These are phyloP conservation scores for Octodonta nipae DNA, from an alignment of 2,888 invertebrate species.

Conservation along the genomic window DNA sequence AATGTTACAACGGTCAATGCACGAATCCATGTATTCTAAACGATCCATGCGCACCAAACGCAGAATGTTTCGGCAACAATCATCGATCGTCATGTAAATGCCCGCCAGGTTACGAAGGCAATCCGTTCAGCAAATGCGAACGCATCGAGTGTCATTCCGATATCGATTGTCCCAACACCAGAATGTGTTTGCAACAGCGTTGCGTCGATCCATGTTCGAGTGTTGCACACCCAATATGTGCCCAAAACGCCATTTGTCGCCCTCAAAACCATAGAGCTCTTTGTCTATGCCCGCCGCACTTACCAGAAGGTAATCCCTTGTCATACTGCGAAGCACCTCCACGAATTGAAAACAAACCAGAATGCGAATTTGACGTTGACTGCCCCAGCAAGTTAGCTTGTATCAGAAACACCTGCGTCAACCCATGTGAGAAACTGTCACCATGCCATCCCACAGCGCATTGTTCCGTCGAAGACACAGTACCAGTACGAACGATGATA, in stretches of 20 bases:
- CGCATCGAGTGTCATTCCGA: slow-evolving; percentile 66
- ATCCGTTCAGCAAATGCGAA: slow-evolving; percentile 66
- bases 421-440: slow-evolving; percentile 62
- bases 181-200: slow-evolving; percentile 56
- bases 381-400: slow-evolving; percentile 73
- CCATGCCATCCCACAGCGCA: slow-evolving; percentile 64
- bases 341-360: slow-evolving; percentile 41
- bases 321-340: slow-evolving; percentile 54
- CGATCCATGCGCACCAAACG: slow-evolving; percentile 72
- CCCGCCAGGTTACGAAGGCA: slow-evolving; percentile 60
- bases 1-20: slow-evolving; percentile 72
- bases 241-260: slow-evolving; percentile 68
- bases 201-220: slow-evolving; percentile 68
- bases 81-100: slow-evolving; percentile 73
- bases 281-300: slow-evolving; percentile 68
- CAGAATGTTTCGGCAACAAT: slow-evolving; percentile 67
- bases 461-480: slow-evolving; percentile 72
- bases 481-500: slow-evolving; percentile 75
- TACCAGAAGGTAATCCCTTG: slow-evolving; percentile 68
- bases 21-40: slow-evolving; percentile 66
- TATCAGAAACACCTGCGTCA: slow-evolving; percentile 60
- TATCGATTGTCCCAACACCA: slow-evolving; percentile 63
- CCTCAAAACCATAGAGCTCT: slow-evolving; percentile 66
- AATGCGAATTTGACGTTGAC: slow-evolving; percentile 65
- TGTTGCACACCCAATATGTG: slow-evolving; percentile 57